Conservation (phyloP, 2,797 vertebrate species). For the Tadarida brasiliensis region DNA sequence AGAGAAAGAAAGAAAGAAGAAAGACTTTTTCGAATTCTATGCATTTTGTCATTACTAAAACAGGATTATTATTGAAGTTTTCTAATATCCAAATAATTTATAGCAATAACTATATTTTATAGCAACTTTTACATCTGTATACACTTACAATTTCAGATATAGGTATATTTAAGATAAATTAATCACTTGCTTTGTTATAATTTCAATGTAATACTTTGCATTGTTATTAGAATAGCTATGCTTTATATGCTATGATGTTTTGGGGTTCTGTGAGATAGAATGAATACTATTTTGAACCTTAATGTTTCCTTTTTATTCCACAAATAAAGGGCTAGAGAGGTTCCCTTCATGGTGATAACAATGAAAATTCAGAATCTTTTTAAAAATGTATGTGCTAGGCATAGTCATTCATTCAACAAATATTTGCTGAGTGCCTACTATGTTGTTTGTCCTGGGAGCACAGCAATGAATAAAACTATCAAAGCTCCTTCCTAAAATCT, state of each 20-base stretch:
- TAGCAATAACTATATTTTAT: not conserved
- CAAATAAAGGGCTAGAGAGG: not conserved
- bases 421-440: not conserved
- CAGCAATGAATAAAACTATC: not conserved
- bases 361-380: not conserved
- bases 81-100: not conserved
- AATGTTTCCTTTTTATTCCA: not conserved
- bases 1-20: not conserved
- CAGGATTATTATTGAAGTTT: not conserved
- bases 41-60: not conserved
- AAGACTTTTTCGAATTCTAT: not conserved
- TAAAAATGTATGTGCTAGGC: not conserved
- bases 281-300: not conserved
- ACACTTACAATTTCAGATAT: not conserved
- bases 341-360: not conserved
- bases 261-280: not conserved
- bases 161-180: not conserved
- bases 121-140: not conserved
- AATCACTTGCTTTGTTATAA: not conserved
- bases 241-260: not conserved
- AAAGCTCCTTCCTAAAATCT: not conserved
- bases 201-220: not conserved
- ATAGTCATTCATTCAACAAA: not conserved
- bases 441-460: not conserved
- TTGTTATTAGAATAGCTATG: not conserved